Conservation (phyloP, 2,888 invertebrate species). For the Epistrophe eligans region DNA sequence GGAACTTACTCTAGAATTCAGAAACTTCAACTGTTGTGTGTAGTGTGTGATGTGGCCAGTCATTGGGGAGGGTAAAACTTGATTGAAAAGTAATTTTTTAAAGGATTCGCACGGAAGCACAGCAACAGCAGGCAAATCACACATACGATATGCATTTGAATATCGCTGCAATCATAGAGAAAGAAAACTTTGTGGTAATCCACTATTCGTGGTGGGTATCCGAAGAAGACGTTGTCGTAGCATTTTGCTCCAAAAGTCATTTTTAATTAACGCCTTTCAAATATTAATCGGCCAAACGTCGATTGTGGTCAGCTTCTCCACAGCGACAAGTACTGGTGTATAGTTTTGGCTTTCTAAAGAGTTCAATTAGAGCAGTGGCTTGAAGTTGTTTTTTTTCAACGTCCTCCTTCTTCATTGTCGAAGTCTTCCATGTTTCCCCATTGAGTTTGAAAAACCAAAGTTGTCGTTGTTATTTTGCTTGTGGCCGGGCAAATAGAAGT, state of each 20-base stretch:
- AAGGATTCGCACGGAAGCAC: slow-evolving; percentile 23
- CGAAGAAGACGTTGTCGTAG: slow-evolving; percentile 54
- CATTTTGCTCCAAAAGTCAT: slow-evolving; percentile 73
- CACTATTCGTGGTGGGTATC: background rate
- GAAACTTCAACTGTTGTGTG: slow-evolving; percentile 28
- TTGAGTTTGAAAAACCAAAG: slow-evolving; percentile 20
- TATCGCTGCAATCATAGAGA: slow-evolving; percentile 47
- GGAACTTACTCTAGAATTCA: slow-evolving; percentile 29
- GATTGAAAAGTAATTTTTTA: slow-evolving; percentile 71
- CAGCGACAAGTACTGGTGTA: slow-evolving; percentile 44
- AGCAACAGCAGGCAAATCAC: slow-evolving; percentile 57
- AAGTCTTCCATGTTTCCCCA: slow-evolving; percentile 30
- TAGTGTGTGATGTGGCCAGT: background rate
- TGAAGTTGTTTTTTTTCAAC: background rate
- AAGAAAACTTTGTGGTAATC: slow-evolving; percentile 28
- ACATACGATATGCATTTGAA: slow-evolving; percentile 67
- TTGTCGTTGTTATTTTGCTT: slow-evolving; percentile 39
- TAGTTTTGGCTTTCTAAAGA: slow-evolving; percentile 47
- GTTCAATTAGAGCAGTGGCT: slow-evolving; percentile 31
- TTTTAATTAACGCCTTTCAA: slow-evolving; percentile 77
- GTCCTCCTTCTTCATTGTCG: background rate
- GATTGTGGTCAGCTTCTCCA: slow-evolving; percentile 48
- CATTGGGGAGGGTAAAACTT: slow-evolving; percentile 7
- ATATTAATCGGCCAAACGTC: slow-evolving; percentile 75
- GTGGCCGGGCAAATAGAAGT: background rate